Evolutionary conservation across 2,888 invertebrate genomes (phyloP), one percentile per base, ranked within the genome.

Genomic region (Congeria kusceri): DNA sequence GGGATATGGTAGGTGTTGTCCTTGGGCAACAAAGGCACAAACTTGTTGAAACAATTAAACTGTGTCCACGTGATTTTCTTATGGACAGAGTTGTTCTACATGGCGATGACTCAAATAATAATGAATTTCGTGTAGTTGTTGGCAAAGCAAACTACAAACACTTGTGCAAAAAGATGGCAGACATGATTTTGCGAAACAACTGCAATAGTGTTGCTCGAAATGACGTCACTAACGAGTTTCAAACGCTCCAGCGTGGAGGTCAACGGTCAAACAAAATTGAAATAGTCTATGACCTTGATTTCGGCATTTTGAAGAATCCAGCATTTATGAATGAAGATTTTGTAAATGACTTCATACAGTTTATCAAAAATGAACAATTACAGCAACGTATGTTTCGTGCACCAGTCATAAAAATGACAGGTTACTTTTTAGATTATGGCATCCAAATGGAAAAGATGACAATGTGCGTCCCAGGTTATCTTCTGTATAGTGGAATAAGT

Each of bases 1-100:
- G 64, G 15, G 77, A 77, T 23, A 77, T 77, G 77, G 69, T 77
- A 7, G 77, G 77, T 9, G 20, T 77, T 25, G 77, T 77, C 0
- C 53, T 53, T 53, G 53, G 53, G n/a, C 39, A 39, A 39, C 39
- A 11, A 13, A 65, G 18, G 13, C 53, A 53, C 53, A 53, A 53
- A 53, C 13, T 25, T 25, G 7, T 53, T 20, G 53, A 53, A 53
- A 23, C 23, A 15, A 53, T 53, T 53, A 20, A 53, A 25, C 18
- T 53, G 53, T 53, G 53, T 25, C 53, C 53, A 53, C 39, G 53
- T n/a, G 53, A 53, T 25, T 53, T 53, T 9, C 53, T 53, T 20
- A 53, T 53, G 53, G 53, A 18, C 11, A 20, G 53, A 20, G 18
- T 53, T 23, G 9, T 7, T 11, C 11, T 53, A 23, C n/a, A n/a